Evolutionary conservation across 2,113 vertebrate genomes (phyloP).

Genomic region (Campylomormyrus numenius): DNA sequence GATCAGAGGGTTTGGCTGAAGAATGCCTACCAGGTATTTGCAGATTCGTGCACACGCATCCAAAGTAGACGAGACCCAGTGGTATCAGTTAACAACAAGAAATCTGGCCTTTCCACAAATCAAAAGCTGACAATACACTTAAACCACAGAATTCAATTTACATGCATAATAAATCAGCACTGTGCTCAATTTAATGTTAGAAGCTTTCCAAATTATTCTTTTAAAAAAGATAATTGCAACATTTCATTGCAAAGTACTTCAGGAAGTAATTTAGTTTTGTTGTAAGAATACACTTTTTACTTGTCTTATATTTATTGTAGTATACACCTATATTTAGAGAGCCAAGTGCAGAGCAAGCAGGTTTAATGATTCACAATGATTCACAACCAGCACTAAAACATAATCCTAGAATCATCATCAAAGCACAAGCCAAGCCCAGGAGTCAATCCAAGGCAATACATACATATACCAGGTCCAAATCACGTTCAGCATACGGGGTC

Average conservation of each 20-base stretch:
- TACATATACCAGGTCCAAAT: neutral
- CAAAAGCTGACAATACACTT: neutral
- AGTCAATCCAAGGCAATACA: neutral
- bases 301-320: neutral
- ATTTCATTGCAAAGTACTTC: neutral
- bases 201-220: neutral
- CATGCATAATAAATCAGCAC: neutral
- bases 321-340: neutral
- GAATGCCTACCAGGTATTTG: neutral
- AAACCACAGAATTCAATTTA: neutral
- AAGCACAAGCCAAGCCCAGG: neutral
- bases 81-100: neutral
- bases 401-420: neutral
- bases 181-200: neutral
- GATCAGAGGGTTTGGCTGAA: neutral
- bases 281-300: neutral
- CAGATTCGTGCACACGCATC: neutral
- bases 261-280: neutral
- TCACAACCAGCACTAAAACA: neutral
- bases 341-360: neutral
- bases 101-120: neutral
- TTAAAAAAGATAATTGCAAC: neutral
- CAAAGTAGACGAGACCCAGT: neutral
- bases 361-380: neutral
- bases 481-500: neutral